phyloP scores from a whole-genome alignment of 2,888 invertebrate genomes.

The Ischnura elegans region DNA sequence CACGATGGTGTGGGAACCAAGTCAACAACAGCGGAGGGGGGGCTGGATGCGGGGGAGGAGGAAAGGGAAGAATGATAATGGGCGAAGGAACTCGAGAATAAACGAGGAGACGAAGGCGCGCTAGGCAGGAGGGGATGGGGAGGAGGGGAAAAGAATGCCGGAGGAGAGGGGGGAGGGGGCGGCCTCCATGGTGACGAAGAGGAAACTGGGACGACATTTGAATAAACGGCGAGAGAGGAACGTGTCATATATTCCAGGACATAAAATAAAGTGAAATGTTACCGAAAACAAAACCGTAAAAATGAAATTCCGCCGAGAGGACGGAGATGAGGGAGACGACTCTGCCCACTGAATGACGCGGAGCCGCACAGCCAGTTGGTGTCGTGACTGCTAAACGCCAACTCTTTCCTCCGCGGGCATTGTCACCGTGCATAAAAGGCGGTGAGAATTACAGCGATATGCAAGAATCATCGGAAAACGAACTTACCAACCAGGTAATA shows the following conservation, averaged over 20 bases:
- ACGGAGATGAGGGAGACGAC: neutral
- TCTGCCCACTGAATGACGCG: neutral
- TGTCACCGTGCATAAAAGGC: neutral
- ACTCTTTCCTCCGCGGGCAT: neutral
- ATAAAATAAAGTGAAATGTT: constrained; percentile 14
- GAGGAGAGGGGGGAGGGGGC: neutral
- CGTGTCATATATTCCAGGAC: neutral
- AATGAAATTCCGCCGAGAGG: neutral
- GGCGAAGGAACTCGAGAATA: constrained; percentile 17
- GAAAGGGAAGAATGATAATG: neutral
- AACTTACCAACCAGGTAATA: neutral
- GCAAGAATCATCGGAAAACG: neutral
- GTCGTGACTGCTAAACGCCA: neutral
- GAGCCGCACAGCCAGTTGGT: neutral
- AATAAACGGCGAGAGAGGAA: neutral
- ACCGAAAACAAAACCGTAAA: constrained; percentile 1
- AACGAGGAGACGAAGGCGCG: neutral
- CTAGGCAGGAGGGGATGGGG: neutral
- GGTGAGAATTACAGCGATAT: neutral
- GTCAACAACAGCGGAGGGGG: neutral
- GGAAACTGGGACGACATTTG: constrained; percentile 35
- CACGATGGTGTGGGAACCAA: neutral
- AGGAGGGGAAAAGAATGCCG: neutral
- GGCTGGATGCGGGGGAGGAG: neutral
- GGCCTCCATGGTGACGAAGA: neutral